phyloP scores from a whole-genome alignment of 1,140 invertebrate genomes.

The Harpegnathos saltator region DNA sequence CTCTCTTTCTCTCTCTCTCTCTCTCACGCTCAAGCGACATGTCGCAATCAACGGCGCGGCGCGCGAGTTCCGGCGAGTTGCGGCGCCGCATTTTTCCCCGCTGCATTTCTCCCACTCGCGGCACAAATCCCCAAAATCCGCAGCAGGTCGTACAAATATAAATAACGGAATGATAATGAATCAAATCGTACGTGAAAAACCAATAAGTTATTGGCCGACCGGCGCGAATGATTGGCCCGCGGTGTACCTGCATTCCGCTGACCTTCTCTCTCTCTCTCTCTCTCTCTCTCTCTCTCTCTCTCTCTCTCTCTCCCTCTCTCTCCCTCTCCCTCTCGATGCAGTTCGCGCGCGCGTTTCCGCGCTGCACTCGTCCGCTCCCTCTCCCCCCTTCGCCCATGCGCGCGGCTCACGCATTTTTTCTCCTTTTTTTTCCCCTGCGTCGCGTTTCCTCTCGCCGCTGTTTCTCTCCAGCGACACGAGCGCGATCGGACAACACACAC shows the following conservation, averaged over 20 bases:
- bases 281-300: not conserved
- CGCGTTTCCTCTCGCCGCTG: slow-evolving; percentile 61
- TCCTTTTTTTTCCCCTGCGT: slow-evolving; percentile 29
- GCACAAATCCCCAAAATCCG: slow-evolving; percentile 71
- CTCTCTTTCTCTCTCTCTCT: no score
- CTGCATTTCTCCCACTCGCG: slow-evolving; percentile 32
- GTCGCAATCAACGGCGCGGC: slow-evolving; percentile 4
- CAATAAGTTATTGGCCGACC: slow-evolving; percentile 83
- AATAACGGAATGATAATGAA: slow-evolving; percentile 85
- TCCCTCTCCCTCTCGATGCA: not conserved
- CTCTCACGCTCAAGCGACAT: slow-evolving; percentile 11
- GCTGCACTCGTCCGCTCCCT: slow-evolving; percentile 30
- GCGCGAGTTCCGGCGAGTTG: slow-evolving; percentile 16
- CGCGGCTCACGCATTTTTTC: slow-evolving; percentile 31
- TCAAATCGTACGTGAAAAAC: slow-evolving; percentile 84
- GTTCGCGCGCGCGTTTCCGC: not conserved
- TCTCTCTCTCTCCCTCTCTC: not conserved
- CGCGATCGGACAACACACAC: slow-evolving; percentile 81
- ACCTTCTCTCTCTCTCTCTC: not conserved
- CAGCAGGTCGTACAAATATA: slow-evolving; percentile 81
- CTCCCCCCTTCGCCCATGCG: not conserved
- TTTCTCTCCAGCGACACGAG: slow-evolving; percentile 68
- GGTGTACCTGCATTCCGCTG: slow-evolving; percentile 60
- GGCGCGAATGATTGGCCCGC: slow-evolving; percentile 82
- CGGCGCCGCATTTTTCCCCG: slow-evolving; percentile 56